Base-by-base conservation (phyloP, 2,113 vertebrate genomes). In the Cebus imitator region DNA sequence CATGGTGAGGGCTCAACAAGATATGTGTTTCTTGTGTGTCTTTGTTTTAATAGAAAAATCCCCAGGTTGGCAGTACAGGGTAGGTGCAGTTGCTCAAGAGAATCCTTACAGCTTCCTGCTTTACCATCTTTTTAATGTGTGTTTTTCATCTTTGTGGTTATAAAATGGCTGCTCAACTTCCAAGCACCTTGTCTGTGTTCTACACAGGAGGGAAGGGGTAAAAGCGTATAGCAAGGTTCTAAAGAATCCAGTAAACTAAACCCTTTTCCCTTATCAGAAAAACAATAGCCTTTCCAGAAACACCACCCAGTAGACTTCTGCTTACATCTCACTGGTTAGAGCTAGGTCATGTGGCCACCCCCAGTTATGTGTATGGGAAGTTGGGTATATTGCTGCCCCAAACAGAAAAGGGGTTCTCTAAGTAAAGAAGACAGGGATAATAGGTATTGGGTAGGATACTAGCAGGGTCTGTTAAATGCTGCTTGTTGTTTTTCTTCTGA, bases 151-250 rank as follows among this genome's bases (percentile, higher is more conserved):
- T 13, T 76, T 45, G 27, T n/a, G 30, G 45, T 76, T 84, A n/a
- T 94, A 55, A 90, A 94, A 90, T 66, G 86, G 55, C 30, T 21
- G 37, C 30, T 84, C 45, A 68, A 85, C 43, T 95, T 95, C 64
- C 14, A 79, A 70, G 58, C 13, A 87, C 23, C 5, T 73, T 87
- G 30, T 45, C 14, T 45, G 1, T 82, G 45, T 87, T 83, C 40
- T 61, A 48, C 37, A 48, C 35, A 25, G n/a, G 32, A 72, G 48
- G 78, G 87, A 91, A 58, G 52, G 11, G 27, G 8, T 79, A 90
- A 93, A 45, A 85, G 30, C 52, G 72, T 96, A 85, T 68, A 55
- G 8, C 70, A 83, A 76, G 55, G 23, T 20, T 3, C 40, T 58
- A 50, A 90, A 90, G 40, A 87, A 85, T 70, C 40, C 80, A 32